Conservation (phyloP, 2,888 invertebrate species). For the Lydus trimaculatus region DNA sequence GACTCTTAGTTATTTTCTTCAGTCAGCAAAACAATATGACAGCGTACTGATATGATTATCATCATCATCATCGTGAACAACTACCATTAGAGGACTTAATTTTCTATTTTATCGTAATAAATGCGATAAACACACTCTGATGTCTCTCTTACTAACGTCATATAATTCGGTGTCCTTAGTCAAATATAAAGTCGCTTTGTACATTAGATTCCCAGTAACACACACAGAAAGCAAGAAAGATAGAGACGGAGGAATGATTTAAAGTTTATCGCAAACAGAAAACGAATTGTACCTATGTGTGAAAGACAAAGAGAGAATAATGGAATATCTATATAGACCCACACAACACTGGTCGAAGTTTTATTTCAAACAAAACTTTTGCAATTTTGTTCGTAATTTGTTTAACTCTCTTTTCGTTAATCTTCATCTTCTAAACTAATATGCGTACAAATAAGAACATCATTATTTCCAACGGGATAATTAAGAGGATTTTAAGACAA, state of each 20-base stretch:
- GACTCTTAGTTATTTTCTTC: neutral
- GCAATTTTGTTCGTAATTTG: constrained; percentile 24
- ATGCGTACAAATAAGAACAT: neutral
- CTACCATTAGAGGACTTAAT: neutral
- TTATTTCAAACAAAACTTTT: constrained; percentile 31
- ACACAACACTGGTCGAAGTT: constrained; percentile 28
- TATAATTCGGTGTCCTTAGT: constrained; percentile 17
- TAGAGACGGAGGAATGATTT: constrained; percentile 1
- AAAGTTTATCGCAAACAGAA: constrained; percentile 25
- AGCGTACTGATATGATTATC: neutral
- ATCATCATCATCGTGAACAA: neutral
- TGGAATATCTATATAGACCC: no score
- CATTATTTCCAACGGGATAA: neutral
- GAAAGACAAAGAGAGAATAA: neutral
- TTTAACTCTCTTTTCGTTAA: neutral
- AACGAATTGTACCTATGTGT: neutral
- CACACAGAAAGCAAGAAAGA: no score
- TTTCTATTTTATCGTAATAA: neutral
- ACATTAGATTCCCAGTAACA: constrained; percentile 20
- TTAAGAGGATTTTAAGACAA: neutral
- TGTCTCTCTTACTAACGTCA: neutral
- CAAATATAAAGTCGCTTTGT: constrained; percentile 32
- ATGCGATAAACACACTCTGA: neutral
- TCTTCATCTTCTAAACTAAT: neutral
- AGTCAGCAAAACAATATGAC: neutral